Conservation (phyloP, 2,113 vertebrate genomes). For the Blennius ocellaris region DNA sequence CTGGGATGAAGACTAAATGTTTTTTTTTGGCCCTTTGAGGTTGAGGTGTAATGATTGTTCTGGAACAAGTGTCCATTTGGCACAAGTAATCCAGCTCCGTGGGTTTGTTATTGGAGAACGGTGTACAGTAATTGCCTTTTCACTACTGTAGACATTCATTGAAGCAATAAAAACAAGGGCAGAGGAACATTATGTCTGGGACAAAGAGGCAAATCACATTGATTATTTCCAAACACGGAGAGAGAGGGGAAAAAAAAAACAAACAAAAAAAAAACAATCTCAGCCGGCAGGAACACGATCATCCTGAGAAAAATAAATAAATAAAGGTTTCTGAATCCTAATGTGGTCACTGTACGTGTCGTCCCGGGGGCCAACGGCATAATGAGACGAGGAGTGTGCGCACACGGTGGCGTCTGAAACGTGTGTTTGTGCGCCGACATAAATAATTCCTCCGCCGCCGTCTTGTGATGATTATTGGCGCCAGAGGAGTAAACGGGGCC, state of each 20-base stretch:
- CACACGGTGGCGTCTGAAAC: neutral
- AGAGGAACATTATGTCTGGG: constrained; percentile 24
- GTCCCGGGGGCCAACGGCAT: constrained; percentile 29
- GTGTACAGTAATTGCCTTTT: constrained; percentile 25
- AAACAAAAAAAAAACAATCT: constrained; percentile 26
- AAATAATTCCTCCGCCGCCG: constrained; percentile 58
- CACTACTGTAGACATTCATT: constrained; percentile 35
- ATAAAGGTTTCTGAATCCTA: constrained; percentile 24
- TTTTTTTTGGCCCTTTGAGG: neutral
- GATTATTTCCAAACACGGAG: constrained; percentile 9
- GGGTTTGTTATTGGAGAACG: constrained; percentile 28
- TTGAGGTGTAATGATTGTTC: constrained; percentile 4
- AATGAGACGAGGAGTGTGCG: neutral
- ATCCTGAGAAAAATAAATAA: constrained; percentile 19
- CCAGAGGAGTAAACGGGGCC: constrained; percentile 71
- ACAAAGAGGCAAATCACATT: constrained; percentile 13
- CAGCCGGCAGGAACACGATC: constrained; percentile 34
- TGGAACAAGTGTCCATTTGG: constrained; percentile 23
- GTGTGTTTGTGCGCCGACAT: constrained; percentile 64
- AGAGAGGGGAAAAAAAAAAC: no score
- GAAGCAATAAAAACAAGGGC: constrained; percentile 26
- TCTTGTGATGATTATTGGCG: constrained; percentile 76
- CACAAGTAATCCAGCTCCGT: constrained; percentile 15
- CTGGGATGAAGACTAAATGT: no score
- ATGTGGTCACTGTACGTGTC: constrained; percentile 8